Evolutionary conservation across 2,113 vertebrate genomes (phyloP).

Genomic region (Podarcis raffonei): DNA sequence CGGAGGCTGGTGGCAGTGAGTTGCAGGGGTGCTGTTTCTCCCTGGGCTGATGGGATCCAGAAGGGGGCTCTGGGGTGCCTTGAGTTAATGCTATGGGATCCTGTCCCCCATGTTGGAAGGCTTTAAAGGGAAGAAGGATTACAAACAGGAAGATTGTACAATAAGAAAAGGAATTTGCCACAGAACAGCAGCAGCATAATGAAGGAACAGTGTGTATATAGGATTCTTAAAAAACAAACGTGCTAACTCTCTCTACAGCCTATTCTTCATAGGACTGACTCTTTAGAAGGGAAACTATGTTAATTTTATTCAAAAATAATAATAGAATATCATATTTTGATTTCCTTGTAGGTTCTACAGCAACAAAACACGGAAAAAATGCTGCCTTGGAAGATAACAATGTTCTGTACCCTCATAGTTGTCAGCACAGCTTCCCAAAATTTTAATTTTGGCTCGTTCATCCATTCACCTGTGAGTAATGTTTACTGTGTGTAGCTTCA

Average conservation of each 20-base stretch:
- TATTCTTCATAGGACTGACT: not conserved
- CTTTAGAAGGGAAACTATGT: not conserved
- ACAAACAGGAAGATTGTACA: not conserved
- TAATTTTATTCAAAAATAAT: not conserved
- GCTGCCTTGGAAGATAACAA: slow-evolving; percentile 12
- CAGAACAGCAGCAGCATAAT: not conserved
- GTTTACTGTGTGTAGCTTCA: not conserved
- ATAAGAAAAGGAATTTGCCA: not conserved
- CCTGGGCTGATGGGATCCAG: not conserved
- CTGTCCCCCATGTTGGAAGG: not conserved
- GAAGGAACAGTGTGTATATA: not conserved
- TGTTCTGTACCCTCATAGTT: slow-evolving; percentile 54
- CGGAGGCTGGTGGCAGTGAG: no score
- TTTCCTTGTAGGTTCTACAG: slow-evolving; percentile 58
- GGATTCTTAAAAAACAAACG: not conserved
- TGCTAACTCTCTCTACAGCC: not conserved
- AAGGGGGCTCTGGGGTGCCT: not conserved
- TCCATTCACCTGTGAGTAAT: slow-evolving; percentile 69
- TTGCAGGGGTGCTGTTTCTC: no score
- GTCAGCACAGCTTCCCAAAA: slow-evolving; percentile 51
- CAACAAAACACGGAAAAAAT: slow-evolving; percentile 55
- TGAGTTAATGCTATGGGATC: no score
- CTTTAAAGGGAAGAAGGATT: not conserved
- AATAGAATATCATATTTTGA: slow-evolving; percentile 21
- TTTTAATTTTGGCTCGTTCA: slow-evolving; percentile 19